These are phyloP conservation scores for Andrena trimmerana DNA, from an alignment of 2,888 invertebrate species.

Conservation along the genomic window DNA sequence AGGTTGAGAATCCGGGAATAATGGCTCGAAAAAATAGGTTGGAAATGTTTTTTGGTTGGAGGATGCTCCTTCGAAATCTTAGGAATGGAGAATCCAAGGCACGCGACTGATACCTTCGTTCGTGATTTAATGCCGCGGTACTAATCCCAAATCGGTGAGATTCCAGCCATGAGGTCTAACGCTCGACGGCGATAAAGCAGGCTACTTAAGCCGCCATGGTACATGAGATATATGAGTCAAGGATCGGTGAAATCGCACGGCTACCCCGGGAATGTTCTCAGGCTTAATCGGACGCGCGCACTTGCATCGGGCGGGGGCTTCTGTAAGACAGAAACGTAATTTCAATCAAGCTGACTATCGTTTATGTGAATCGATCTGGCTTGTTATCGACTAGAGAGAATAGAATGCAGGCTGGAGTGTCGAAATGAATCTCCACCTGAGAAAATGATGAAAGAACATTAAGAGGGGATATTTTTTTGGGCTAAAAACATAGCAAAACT, in stretches of 20 bases:
- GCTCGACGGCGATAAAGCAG: conserved; percentile 70
- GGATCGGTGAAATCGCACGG: conserved; percentile 70
- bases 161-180: conserved; percentile 64
- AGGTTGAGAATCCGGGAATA: neutral
- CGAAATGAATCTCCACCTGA: no score
- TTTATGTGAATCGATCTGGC: neutral
- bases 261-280: conserved; percentile 61
- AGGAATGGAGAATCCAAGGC: conserved; percentile 43
- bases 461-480: neutral
- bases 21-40: neutral
- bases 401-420: neutral
- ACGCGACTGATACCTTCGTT: conserved; percentile 59
- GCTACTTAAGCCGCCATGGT: conserved; percentile 72
- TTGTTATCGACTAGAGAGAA: neutral
- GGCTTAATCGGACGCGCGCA: conserved; percentile 63
- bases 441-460: neutral
- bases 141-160: conserved; percentile 71
- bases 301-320: neutral
- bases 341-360: neutral
- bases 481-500: no score
- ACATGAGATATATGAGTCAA: conserved; percentile 69
- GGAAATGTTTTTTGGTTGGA: neutral
- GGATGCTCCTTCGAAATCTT: neutral
- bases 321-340: conserved; percentile 27
- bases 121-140: conserved; percentile 68